These are phyloP conservation scores for Crenuchus spilurus DNA, from an alignment of 2,797 vertebrate genomes.

Conservation along the genomic window DNA sequence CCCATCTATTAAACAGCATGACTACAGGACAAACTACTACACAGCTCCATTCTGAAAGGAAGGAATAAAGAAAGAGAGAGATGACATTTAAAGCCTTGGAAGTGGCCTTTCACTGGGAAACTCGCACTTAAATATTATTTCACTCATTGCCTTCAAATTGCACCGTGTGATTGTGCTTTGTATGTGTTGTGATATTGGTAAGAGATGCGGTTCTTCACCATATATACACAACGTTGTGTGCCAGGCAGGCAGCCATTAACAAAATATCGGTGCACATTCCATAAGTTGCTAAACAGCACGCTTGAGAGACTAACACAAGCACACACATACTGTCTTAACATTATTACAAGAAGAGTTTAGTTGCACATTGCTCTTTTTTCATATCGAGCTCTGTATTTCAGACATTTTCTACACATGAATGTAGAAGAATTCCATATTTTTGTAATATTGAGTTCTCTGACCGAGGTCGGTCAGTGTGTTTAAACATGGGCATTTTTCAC, in stretches of 20 bases:
- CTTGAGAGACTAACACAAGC: background rate
- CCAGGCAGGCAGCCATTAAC: background rate
- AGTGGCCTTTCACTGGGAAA: slow-evolving; percentile 60
- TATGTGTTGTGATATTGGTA: background rate
- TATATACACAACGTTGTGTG: slow-evolving; percentile 46
- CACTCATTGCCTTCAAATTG: slow-evolving; percentile 36
- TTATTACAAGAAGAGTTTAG: slow-evolving; percentile 75
- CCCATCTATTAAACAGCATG: background rate
- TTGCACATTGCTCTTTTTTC: slow-evolving; percentile 78
- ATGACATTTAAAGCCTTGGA: slow-evolving; percentile 58
- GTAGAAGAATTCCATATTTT: background rate
- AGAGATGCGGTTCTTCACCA: slow-evolving; percentile 6
- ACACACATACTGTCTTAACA: slow-evolving; percentile 72
- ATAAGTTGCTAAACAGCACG: background rate
- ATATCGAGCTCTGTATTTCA: slow-evolving; percentile 54
- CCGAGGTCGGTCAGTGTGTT: background rate
- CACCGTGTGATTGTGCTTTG: background rate
- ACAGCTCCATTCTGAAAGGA: background rate
- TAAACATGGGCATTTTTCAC: background rate
- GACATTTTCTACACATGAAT: slow-evolving; percentile 7
- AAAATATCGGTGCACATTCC: background rate
- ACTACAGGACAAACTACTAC: background rate
- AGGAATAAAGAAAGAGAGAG: background rate
- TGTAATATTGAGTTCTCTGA: background rate
- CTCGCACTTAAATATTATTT: slow-evolving; percentile 60